Percentiles rank a stretch among this genome's conserved stretches.
These are phyloP conservation scores for Cryptops parisi DNA, from an alignment of 2,888 invertebrate genomes.

Conservation along the genomic window DNA sequence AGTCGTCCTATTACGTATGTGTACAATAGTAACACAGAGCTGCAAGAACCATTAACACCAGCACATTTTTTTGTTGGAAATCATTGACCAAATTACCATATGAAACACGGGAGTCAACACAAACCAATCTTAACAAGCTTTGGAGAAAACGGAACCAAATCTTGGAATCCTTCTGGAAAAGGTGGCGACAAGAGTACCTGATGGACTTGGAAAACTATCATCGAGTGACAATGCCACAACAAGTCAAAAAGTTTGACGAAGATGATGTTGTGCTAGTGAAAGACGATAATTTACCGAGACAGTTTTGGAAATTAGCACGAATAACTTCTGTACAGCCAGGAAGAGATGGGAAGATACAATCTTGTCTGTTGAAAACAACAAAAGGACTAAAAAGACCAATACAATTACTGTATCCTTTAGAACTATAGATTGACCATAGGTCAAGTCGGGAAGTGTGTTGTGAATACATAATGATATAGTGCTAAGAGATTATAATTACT, in stretches of 20 bases:
- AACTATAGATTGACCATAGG: not conserved
- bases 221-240: not conserved
- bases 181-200: slow-evolving; percentile 4
- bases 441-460: not conserved
- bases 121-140: no score
- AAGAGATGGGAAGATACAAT: not conserved
- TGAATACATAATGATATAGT: no score
- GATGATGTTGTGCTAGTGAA: not conserved
- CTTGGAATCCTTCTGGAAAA: not conserved
- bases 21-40: not conserved
- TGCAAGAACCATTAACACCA: slow-evolving; percentile 2
- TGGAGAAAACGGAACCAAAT: not conserved
- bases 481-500: no score
- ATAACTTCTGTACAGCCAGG: not conserved
- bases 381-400: not conserved
- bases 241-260: not conserved
- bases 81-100: not conserved
- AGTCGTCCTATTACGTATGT: slow-evolving; percentile 7
- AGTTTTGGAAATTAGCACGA: not conserved
- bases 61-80: slow-evolving; percentile 1
- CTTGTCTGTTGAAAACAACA: not conserved
- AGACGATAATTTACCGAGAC: not conserved
- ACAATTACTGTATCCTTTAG: not conserved
- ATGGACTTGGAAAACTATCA: not conserved
- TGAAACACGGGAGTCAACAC: not conserved